Base-by-base conservation (phyloP, 2,797 vertebrate genomes). In the Margarornis squamiger region DNA sequence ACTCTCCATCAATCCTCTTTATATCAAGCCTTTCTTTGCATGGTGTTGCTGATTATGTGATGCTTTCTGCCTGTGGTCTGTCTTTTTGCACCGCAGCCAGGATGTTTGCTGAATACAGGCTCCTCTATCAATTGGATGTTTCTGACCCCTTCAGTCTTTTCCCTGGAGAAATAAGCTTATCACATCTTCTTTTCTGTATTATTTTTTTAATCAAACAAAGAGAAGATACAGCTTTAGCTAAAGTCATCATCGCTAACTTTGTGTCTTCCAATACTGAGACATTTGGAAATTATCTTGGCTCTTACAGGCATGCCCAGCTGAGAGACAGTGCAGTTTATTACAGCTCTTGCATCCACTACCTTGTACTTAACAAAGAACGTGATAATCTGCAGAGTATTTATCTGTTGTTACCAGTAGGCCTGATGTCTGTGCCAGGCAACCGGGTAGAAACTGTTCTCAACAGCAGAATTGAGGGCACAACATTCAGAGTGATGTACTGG, bases 161-260 rank as follows among this genome's bases (percentile, higher is more conserved):
- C 75, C 62, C 79, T 80, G 76, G 51, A 91, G 93, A 86, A 96
- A 92, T 55, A 86, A 72, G 72, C 75, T 96, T 92, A 92, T 81
- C 58, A 59, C 58, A 68, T 90, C 86, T 88, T 91, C 58, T 62
- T 49, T 93, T 73, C 79, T 83, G 0, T 86, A 43, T 83, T 90
- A 26, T 73, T 86, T 91, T 88, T 95, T 94, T 90, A 94, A 72
- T 86, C 51, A 85, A 91, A 68, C 70, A 75, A 77, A 83, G 67
- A 70, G 68, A 83, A 77, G 88, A 65, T 74, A 55, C 2, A 72
- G 76, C 1, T 0, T 54, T 74, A 80, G 65, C 78, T 49, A 29
- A 83, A 90, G 66, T 82, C 62, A 59, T 92, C 93, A 88, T 92
- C 51, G 1, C 73, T 78, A 17, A 49, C 79, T 92, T 79, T n/a